phyloP scores from a whole-genome alignment of 2,113 vertebrate genomes.

The Hippolais icterina region DNA sequence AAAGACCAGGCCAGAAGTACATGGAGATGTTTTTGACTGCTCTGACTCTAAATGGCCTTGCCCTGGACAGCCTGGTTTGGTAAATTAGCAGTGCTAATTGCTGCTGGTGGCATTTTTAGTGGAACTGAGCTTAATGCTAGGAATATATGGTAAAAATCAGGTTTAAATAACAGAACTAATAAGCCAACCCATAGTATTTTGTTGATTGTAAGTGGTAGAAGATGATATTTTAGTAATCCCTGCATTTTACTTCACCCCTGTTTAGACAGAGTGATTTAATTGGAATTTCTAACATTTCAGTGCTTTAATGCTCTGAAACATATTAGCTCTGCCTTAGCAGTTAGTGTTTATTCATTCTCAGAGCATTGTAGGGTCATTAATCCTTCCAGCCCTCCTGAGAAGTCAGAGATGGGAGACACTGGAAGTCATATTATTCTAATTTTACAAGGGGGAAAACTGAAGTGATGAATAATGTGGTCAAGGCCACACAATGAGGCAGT shows the following conservation, averaged over 20 bases:
- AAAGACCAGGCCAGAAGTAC: background rate
- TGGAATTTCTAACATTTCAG: background rate
- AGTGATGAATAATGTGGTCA: constrained; percentile 3
- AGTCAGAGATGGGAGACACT: background rate
- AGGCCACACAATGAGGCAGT: background rate
- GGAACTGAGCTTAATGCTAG: background rate
- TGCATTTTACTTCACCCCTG: background rate
- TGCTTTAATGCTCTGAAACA: background rate
- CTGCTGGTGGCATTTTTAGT: background rate
- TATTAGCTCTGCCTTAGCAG: background rate
- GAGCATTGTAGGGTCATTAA: background rate
- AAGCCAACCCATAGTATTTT: background rate
- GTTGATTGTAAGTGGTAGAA: background rate
- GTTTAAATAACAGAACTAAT: background rate
- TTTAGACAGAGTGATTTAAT: background rate
- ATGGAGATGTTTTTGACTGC: background rate
- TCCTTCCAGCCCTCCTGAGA: background rate
- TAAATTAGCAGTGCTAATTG: background rate
- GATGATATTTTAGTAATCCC: background rate
- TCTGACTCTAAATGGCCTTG: background rate
- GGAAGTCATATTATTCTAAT: background rate
- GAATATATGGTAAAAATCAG: background rate
- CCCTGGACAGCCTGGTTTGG: background rate
- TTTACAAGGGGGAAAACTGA: background rate
- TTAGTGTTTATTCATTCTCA: constrained; percentile 4